Evolutionary conservation across 2,888 invertebrate species (phyloP), one percentile per base, ranked within the genome.

Genomic region (Eutolmus rufibarbis): DNA sequence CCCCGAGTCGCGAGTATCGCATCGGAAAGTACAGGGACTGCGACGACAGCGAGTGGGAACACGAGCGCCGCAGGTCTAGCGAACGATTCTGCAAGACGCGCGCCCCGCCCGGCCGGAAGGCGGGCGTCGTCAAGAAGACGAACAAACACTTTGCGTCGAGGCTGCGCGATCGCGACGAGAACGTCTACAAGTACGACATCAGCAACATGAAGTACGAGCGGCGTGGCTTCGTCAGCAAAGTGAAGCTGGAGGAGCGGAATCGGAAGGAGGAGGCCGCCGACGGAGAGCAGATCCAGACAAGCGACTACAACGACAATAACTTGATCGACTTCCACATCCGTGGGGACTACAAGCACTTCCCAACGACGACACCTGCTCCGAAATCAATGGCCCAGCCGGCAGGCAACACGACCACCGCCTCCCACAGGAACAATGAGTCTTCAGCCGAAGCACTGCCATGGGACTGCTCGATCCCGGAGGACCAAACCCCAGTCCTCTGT

Each of bases 21-120:
- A 94, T 94, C 89, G 95, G 86, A 14, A 89, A 89, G 12, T 87
- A 90, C 7, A 91, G 91, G 34, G 87, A 89, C 14, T 91, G 92
- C 89, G 92, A 92, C 85, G 94, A 94, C 87, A 94, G 94, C 89
- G 95, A 95, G 87, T 93, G 94, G 90, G 95, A 95, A 90, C 94
- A 95, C 87, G 95, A 95, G 90, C 93, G 94, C 86, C 92, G 95
- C 14, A 93, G 95, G 89, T 94, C 94, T 89, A 94, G 94, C 90
- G 95, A 95, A 90, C 93, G 95, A 85, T 94, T 96, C 91, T 94
- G 95, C 89, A 93, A 95, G 88, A 94, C 95, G 3, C 92, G 95
- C 16, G 94, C 94, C 16, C 94, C 94, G 4, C 94, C 94, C 78
- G 94, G 94, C 28, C 94, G 94, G 66, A 93, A 93, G 87, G 90